These are phyloP conservation scores for Melinaea menophilus DNA, from an alignment of 2,888 invertebrate genomes.

Conservation along the genomic window DNA sequence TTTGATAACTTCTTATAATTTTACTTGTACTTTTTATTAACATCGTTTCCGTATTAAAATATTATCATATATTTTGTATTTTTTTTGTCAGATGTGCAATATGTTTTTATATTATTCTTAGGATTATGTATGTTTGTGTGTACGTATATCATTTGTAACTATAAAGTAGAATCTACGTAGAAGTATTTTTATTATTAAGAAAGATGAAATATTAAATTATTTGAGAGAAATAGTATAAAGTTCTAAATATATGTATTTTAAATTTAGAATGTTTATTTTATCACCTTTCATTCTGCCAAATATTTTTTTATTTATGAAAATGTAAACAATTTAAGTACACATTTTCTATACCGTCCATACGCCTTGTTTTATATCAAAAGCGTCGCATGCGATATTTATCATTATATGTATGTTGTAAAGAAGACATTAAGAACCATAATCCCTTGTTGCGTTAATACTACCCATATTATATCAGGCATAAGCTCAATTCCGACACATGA, in stretches of 20 bases:
- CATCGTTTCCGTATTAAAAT: not conserved
- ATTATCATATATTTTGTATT: not conserved
- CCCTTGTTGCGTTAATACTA: slow-evolving; percentile 1
- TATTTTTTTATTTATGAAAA: not conserved
- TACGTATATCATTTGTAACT: not conserved
- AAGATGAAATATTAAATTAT: too few relatives aligned
- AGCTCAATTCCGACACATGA: slow-evolving; percentile 1
- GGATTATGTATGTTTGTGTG: not conserved
- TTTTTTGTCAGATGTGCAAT: not conserved
- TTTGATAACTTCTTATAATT: not conserved
- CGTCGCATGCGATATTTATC: not conserved
- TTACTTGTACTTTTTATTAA: slow-evolving; percentile 1
- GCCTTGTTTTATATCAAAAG: not conserved
- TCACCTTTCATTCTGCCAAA: not conserved
- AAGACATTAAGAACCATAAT: not conserved
- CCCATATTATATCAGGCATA: not conserved
- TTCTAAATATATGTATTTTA: not conserved
- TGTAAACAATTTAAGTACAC: not conserved
- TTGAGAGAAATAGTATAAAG: too few relatives aligned
- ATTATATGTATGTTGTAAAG: not conserved
- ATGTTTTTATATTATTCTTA: not conserved
- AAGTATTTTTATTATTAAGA: too few relatives aligned
- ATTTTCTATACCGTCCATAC: not conserved
- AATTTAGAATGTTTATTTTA: not conserved
- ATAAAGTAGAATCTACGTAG: not conserved